A percentile compares a stretch with the other conserved stretches of the same genome.
phyloP scores from a whole-genome alignment of 2,113 vertebrate species.

The Microcebus lehilahytsara region DNA sequence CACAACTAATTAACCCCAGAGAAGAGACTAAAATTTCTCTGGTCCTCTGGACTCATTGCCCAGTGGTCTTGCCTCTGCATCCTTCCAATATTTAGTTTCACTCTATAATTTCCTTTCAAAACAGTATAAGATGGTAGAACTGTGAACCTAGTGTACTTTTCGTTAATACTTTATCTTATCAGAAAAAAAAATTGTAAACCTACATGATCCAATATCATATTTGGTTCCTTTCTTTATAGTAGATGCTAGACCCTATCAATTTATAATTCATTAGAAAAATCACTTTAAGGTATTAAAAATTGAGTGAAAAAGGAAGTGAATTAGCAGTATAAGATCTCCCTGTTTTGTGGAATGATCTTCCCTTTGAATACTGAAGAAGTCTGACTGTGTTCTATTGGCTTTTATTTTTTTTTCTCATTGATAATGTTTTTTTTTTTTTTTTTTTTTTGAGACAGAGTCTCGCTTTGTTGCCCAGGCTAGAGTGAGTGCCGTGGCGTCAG shows the following conservation, averaged over 20 bases:
- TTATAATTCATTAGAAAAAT: constrained; percentile 24
- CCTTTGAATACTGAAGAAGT: background rate
- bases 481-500: no score
- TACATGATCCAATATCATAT: background rate
- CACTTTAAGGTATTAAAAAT: background rate
- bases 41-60: background rate
- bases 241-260: background rate
- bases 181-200: background rate
- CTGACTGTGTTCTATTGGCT: background rate
- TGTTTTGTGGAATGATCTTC: background rate
- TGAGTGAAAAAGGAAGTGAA: background rate
- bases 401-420: no score
- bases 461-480: no score
- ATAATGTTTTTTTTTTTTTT: no score
- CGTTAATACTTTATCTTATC: background rate
- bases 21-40: constrained; percentile 81
- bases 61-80: background rate
- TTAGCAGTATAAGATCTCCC: background rate
- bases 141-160: background rate
- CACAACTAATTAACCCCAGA: background rate
- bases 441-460: no score
- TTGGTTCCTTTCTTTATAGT: background rate
- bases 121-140: background rate
- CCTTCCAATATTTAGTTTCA: background rate
- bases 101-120: background rate